A percentile compares a stretch with the other conserved stretches of the same genome.
Conservation (phyloP, 2,888 invertebrate species). For the Dexiosoma caninum region DNA sequence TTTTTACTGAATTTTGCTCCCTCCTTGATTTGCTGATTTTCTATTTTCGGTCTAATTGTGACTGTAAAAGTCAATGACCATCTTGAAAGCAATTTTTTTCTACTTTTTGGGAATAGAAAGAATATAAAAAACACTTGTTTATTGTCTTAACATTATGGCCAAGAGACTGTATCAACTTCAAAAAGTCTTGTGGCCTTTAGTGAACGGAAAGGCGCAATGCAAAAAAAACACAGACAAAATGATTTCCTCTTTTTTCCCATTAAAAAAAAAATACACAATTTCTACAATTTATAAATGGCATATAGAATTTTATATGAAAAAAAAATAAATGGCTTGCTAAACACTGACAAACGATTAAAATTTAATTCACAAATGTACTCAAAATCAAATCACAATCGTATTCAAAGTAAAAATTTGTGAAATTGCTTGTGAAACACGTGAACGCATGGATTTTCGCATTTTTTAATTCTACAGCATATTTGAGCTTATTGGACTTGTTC, state of each 20-base stretch:
- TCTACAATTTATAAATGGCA: not conserved
- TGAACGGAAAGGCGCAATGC: not conserved
- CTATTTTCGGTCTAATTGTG: not conserved
- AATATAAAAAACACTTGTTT: slow-evolving; percentile 38
- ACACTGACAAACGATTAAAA: too few species aligned
- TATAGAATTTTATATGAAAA: not conserved
- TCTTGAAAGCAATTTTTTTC: not conserved
- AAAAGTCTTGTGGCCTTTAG: not conserved
- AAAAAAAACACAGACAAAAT: not conserved
- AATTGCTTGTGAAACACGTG: too few species aligned
- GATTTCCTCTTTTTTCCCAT: not conserved
- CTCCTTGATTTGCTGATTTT: not conserved
- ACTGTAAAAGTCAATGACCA: slow-evolving; percentile 42
- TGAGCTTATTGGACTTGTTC: too few species aligned
- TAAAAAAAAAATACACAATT: not conserved
- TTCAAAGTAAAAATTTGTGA: too few species aligned
- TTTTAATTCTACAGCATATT: too few species aligned
- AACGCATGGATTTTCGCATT: too few species aligned
- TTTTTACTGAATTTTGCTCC: not conserved
- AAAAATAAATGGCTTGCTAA: too few species aligned
- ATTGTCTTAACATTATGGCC: slow-evolving; percentile 36
- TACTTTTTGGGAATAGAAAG: not conserved
- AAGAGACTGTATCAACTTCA: slow-evolving; percentile 4
- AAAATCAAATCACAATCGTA: too few species aligned
- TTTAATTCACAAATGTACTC: too few species aligned